phyloP scores from a whole-genome alignment of 2,888 invertebrate genomes.

The Pollenia labialis region DNA sequence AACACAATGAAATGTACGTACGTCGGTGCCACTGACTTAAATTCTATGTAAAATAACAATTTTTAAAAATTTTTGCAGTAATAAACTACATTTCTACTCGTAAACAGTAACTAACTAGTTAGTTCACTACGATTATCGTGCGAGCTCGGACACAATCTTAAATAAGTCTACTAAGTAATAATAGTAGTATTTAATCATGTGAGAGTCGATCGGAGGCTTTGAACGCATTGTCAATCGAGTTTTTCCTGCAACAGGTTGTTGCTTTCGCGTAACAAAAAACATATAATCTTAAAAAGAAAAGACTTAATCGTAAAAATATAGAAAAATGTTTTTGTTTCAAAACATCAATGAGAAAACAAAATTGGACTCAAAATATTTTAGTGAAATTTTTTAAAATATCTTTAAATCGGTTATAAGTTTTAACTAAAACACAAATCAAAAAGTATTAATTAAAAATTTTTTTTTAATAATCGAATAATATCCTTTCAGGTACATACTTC shows the following conservation, averaged over 20 bases:
- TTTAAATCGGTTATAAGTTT: neutral
- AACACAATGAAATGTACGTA: constrained; percentile 24
- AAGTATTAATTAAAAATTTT: constrained; percentile 10
- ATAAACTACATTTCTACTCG: constrained; percentile 15
- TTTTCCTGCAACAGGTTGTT: constrained; percentile 51
- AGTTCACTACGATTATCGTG: constrained; percentile 53
- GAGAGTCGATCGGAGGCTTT: constrained; percentile 52
- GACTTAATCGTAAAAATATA: neutral
- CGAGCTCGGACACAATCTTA: constrained; percentile 60
- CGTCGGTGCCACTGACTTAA: constrained; percentile 21
- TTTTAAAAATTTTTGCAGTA: constrained; percentile 34
- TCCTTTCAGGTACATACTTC: constrained; percentile 55
- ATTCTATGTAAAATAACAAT: constrained; percentile 30
- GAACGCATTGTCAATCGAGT: constrained; percentile 43
- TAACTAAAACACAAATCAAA: neutral
- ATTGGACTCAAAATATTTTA: constrained; percentile 11
- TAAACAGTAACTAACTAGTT: constrained; percentile 1
- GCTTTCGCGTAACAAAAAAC: constrained; percentile 24
- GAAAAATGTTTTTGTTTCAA: neutral
- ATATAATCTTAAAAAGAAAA: neutral
- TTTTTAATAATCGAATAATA: constrained; percentile 3
- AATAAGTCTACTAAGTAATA: constrained; percentile 34
- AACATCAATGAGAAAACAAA: constrained; percentile 15
- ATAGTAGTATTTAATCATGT: constrained; percentile 36
- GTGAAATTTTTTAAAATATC: neutral